Percentiles rank a stretch among this genome's conserved stretches.
Evolutionary conservation across 2,888 invertebrate species (phyloP).

Genomic region (Salticus scenicus): DNA sequence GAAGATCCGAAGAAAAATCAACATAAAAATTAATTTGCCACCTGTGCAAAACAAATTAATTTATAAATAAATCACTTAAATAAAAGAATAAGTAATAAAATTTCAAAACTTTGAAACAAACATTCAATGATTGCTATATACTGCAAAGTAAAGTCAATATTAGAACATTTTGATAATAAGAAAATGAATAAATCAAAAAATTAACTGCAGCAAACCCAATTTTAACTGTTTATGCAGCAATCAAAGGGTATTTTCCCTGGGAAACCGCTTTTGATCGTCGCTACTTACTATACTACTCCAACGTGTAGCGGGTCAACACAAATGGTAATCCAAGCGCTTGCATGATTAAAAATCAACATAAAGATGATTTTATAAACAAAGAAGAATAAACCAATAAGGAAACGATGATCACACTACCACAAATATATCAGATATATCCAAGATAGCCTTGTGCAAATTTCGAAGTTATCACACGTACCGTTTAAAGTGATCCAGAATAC

Average conservation of each 20-base stretch:
- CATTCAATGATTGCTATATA: no score
- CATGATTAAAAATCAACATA: constrained; percentile 58
- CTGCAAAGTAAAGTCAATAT: no score
- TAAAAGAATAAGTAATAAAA: no score
- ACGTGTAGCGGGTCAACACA: constrained; percentile 39
- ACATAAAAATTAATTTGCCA: no score
- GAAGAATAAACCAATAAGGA: constrained; percentile 61
- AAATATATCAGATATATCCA: constrained; percentile 55
- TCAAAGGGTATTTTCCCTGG: background rate
- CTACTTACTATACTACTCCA: constrained; percentile 65
- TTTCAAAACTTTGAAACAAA: no score
- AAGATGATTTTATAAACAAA: constrained; percentile 57
- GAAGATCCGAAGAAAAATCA: no score
- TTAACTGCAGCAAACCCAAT: background rate
- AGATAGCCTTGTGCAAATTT: constrained; percentile 57
- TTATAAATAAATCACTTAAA: no score
- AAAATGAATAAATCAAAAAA: background rate
- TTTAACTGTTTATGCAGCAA: constrained; percentile 24
- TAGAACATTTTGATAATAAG: no score
- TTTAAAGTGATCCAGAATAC: constrained; percentile 97
- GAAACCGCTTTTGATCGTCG: constrained; percentile 37
- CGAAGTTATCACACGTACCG: constrained; percentile 81
- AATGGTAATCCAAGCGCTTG: constrained; percentile 63
- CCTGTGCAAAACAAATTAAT: no score
- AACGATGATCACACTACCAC: constrained; percentile 47